Conservation (phyloP, 2,888 invertebrate genomes). For the Drosophila recens region DNA sequence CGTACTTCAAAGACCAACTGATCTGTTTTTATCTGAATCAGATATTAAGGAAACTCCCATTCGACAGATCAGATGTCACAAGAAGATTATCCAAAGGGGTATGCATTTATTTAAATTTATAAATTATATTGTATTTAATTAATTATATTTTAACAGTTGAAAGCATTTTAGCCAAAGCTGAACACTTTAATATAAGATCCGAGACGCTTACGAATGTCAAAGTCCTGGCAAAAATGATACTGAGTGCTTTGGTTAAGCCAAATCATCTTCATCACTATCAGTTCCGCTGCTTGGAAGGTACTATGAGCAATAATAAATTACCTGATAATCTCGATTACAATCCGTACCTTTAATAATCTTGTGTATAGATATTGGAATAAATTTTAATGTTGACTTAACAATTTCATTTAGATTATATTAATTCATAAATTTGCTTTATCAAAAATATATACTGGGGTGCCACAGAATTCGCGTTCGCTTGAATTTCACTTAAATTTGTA, state of each 20-base stretch:
- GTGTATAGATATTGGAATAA: background rate
- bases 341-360: background rate
- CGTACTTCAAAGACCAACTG: background rate
- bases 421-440: too few relatives aligned
- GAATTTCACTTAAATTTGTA: too few relatives aligned
- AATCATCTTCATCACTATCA: slow-evolving; percentile 7
- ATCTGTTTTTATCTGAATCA: background rate
- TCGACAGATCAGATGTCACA: slow-evolving; percentile 10
- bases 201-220: slow-evolving; percentile 25
- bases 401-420: too few relatives aligned
- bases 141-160: slow-evolving; percentile 25
- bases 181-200: slow-evolving; percentile 16
- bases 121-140: background rate
- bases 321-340: background rate
- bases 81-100: slow-evolving; percentile 31
- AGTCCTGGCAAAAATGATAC: slow-evolving; percentile 25
- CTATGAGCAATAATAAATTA: background rate
- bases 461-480: too few relatives aligned
- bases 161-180: slow-evolving; percentile 25
- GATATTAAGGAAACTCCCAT: background rate
- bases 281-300: background rate
- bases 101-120: too few relatives aligned
- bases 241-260: slow-evolving; percentile 11
- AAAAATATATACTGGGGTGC: too few relatives aligned
- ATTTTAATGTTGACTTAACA: background rate